A percentile compares a stretch with the other conserved stretches of the same genome.
These are phyloP conservation scores for Tadarida brasiliensis DNA, from an alignment of 2,797 vertebrate genomes.

Conservation along the genomic window DNA sequence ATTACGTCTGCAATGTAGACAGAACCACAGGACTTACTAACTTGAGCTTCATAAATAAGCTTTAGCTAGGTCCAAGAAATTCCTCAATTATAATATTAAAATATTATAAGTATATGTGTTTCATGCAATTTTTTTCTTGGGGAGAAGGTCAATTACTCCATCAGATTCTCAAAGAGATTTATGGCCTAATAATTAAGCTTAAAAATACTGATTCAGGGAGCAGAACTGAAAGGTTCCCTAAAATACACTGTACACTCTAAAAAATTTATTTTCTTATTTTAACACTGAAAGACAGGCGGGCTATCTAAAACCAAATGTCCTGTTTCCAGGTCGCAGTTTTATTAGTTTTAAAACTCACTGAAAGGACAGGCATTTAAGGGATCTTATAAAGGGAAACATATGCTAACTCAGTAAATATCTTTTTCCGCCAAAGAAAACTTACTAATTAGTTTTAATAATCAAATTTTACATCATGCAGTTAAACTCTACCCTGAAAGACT, in stretches of 20 bases:
- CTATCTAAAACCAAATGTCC: not conserved
- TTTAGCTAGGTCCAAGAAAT: not conserved
- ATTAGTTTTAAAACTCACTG: slow-evolving; percentile 31
- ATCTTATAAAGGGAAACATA: slow-evolving; percentile 14
- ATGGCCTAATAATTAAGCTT: not conserved
- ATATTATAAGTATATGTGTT: not conserved
- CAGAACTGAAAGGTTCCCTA: not conserved
- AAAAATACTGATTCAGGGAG: not conserved
- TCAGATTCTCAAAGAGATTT: not conserved
- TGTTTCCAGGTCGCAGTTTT: not conserved
- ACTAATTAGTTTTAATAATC: slow-evolving; percentile 24
- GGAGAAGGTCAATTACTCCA: not conserved
- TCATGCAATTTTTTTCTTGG: not conserved
- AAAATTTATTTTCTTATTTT: not conserved
- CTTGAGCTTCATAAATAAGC: not conserved
- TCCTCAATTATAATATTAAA: not conserved
- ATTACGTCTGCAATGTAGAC: not conserved
- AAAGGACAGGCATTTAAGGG: not conserved
- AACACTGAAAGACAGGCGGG: not conserved
- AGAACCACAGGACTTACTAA: not conserved
- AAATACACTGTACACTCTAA: not conserved
- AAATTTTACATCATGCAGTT: not conserved
- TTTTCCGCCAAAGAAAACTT: slow-evolving; percentile 16
- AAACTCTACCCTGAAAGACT: not conserved
- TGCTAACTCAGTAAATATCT: not conserved